Conservation (phyloP, 2,113 vertebrate genomes). For the Seriola quinqueradiata region DNA sequence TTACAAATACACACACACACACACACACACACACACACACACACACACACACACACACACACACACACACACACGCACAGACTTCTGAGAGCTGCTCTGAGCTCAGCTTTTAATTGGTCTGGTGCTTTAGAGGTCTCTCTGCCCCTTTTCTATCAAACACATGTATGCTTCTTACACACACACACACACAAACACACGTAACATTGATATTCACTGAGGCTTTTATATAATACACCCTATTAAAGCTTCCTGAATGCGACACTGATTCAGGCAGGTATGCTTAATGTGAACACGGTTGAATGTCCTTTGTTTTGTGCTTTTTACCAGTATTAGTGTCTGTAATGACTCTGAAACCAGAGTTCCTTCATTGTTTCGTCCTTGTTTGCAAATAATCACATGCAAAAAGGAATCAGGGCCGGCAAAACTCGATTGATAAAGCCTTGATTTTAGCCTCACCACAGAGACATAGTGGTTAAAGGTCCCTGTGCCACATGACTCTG, state of each 20-base stretch:
- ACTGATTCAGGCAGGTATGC: neutral
- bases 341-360: neutral
- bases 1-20: neutral
- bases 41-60: neutral
- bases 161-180: neutral
- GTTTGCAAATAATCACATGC: neutral
- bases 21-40: constrained; percentile 1
- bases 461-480: neutral
- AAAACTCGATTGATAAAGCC: neutral
- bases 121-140: constrained; percentile 51
- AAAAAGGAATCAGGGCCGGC: neutral
- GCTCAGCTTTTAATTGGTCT: constrained; percentile 61
- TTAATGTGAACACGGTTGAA: neutral
- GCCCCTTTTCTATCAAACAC: constrained; percentile 33
- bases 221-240: constrained; percentile 12
- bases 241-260: neutral
- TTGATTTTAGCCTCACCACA: neutral
- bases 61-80: neutral
- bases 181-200: constrained; percentile 2
- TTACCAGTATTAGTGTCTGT: neutral
- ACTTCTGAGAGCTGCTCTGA: constrained; percentile 1
- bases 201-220: neutral
- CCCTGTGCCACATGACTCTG: neutral
- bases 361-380: neutral
- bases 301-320: neutral